Conservation (phyloP, 2,797 vertebrate species). For the Notoglanidium macrostoma region DNA sequence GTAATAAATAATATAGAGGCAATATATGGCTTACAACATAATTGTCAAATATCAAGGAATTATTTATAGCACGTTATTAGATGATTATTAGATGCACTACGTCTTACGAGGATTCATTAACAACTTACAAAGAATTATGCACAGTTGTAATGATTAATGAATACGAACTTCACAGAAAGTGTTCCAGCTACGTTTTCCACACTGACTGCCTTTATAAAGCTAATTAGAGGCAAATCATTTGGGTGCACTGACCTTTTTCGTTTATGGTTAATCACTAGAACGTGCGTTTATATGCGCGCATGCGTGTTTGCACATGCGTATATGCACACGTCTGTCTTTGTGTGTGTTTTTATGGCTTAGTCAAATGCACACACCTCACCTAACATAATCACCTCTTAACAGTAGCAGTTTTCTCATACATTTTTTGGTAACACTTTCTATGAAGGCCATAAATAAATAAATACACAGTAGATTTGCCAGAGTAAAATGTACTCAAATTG, state of each 20-base stretch:
- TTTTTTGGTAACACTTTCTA: neutral
- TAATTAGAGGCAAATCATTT: constrained; percentile 39
- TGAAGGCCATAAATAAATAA: neutral
- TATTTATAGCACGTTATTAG: neutral
- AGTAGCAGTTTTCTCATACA: neutral
- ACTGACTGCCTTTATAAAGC: constrained; percentile 15
- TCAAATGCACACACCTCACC: neutral
- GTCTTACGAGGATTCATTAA: neutral
- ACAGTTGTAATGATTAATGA: neutral
- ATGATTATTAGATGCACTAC: neutral
- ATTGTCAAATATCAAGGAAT: neutral
- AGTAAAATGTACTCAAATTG: no score
- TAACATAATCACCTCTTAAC: neutral
- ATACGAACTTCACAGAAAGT: neutral
- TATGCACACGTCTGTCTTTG: neutral
- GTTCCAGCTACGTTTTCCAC: neutral
- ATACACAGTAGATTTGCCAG: no score
- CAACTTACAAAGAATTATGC: neutral
- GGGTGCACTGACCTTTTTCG: constrained; percentile 6
- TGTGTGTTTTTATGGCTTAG: neutral
- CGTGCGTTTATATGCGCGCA: neutral
- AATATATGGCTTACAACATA: neutral
- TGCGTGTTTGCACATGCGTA: neutral
- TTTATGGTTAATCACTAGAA: neutral
- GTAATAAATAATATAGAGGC: neutral